phyloP scores from a whole-genome alignment of 2,797 vertebrate genomes.

The Chrysocyon brachyurus region DNA sequence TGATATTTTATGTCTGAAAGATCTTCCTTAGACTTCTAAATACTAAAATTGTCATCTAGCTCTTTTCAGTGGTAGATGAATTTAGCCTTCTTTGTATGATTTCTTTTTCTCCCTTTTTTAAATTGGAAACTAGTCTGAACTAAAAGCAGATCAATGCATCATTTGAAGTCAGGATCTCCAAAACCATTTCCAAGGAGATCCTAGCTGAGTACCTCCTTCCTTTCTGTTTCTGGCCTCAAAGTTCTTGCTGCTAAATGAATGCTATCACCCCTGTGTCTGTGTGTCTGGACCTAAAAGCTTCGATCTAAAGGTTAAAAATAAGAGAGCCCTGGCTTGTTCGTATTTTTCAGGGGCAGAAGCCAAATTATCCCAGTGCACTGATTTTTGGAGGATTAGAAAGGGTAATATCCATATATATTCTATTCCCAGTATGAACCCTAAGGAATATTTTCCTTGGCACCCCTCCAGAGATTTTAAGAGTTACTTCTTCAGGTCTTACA shows the following conservation, averaged over 20 bases:
- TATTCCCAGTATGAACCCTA: not conserved
- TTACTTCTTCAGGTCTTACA: not conserved
- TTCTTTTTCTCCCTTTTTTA: not conserved
- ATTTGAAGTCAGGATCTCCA: not conserved
- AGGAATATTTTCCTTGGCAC: not conserved
- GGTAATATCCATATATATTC: not conserved
- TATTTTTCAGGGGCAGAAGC: not conserved
- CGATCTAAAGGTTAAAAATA: not conserved
- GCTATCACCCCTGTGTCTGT: not conserved
- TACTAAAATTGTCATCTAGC: not conserved
- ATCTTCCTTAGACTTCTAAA: constrained; percentile 34
- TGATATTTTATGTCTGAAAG: not conserved
- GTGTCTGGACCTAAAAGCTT: not conserved
- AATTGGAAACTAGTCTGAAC: not conserved
- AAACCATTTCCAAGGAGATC: not conserved
- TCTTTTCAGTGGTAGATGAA: not conserved
- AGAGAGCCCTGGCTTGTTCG: not conserved
- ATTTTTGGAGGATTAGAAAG: not conserved
- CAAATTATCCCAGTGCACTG: not conserved
- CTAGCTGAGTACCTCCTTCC: not conserved
- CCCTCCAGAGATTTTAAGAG: not conserved
- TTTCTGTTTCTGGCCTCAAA: not conserved
- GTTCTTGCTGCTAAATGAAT: not conserved
- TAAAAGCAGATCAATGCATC: not conserved
- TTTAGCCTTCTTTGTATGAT: not conserved